Evolutionary conservation across 2,888 invertebrate genomes (phyloP), one percentile per base, ranked within the genome.

Genomic region (Kuschelorhynchus macadamiae): DNA sequence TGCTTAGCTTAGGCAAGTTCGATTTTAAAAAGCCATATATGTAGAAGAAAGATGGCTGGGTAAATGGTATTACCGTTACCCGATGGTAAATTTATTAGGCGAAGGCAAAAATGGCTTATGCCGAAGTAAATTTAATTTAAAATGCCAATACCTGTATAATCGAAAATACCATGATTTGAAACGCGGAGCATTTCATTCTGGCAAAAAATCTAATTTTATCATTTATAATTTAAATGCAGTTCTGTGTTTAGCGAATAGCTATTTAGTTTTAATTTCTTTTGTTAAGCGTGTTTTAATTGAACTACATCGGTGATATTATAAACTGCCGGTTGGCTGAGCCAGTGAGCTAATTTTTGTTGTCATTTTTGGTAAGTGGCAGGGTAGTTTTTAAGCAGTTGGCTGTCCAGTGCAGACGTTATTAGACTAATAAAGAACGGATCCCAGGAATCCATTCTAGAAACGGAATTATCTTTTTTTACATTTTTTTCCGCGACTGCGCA

Each of bases 51-150:
- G 75, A 74, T 73, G 72, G 71, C 71, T 76, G 72, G 74, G 77
- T 76, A 78, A 77, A 77, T 72, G 75, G 76, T 75, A 72, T 72
- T 75, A 74, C 76, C 76, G 76, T 77, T 76, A 76, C 49, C 50
- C 73, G 63, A 75, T 74, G 73, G 76, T 53, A 73, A 76, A 77
- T 77, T 78, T 76, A 78, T 77, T 75, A 75, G 73, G 67, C n/a
- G n/a, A 75, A 60, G 71, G 70, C 70, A 72, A 72, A 71, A 74
- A 72, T 57, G 44, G 33, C 52, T 52, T 25, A 16, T 50, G 33
- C 46, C 32, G 71, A 60, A 63, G 72, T 63, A 70, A 75, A 74
- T 72, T 74, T 72, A 72, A 77, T 74, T 72, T 73, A 71, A 75
- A 75, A 46, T 47, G 12, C 39, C 21, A 56, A 18, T 42, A 17